Base-by-base conservation (phyloP, 1,140 invertebrate species). In the Armadillidium nasatum region DNA sequence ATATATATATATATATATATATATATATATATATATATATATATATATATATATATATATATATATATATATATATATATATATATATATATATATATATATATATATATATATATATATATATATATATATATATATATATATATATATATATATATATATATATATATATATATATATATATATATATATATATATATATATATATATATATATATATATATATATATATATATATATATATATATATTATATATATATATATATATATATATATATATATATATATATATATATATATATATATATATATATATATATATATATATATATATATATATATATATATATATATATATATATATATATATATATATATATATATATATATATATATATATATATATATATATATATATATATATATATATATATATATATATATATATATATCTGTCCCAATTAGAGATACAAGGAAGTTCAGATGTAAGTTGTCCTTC, bases 151-250 rank as follows among this genome's bases (percentile, higher is more conserved):
- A n/a, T 15, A 50, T 9, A 50, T 9, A 15, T 15, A 50, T 50
- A 50, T 50, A 50, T 50, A 50, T 50, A 50, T 50, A 50, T 50
- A 50, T 50, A 50, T 50, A 50, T 50, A 50, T 50, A 50, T 50
- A 50, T 50, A 50, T 50, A 9, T 50, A 9, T 10, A 15, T 9
- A 15, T 15, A 50, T 50, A 50, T 50, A 50, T 50, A 50, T 50
- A 50, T 50, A 50, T 50, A 50, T 50, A 50, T 50, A 50, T 50
- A 50, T 50, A 50, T 50, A 50, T 50, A 9, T 50, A 9, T 10
- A 15, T 9, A 15, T 15, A 50, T 50, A 50, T 50, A 50, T 50
- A 50, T 50, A 50, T 50, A 50, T 50, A 50, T 50, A 50, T 50
- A 50, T 50, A 50, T 50, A 50, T 50, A 50, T 50, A 50, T 50